Conservation (phyloP, 2,113 vertebrate species). For the Amphiprion ocellaris region DNA sequence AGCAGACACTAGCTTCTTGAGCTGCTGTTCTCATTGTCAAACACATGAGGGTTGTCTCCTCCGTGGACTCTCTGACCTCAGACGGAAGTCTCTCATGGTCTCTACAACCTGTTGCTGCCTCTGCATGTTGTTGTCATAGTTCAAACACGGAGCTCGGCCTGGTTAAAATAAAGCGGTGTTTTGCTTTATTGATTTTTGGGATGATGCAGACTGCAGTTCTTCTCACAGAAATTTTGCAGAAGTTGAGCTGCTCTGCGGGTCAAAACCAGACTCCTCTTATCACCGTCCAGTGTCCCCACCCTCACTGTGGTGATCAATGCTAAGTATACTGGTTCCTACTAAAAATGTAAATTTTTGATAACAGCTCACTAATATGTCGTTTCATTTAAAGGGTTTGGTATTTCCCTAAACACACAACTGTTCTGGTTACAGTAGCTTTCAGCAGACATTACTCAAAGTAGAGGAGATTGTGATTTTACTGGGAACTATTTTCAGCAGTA, state of each 20-base stretch:
- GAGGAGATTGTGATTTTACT: background rate
- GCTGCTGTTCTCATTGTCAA: background rate
- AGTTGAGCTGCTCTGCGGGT: too few relatives aligned
- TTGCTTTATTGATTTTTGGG: too few relatives aligned
- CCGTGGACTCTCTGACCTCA: slow-evolving; percentile 18
- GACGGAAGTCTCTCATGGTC: background rate
- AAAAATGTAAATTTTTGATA: background rate
- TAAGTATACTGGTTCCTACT: background rate
- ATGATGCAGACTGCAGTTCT: too few relatives aligned
- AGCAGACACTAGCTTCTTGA: background rate
- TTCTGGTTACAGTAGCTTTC: background rate
- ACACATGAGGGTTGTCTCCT: background rate
- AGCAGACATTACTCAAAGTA: background rate
- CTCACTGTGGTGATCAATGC: background rate
- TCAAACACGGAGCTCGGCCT: background rate
- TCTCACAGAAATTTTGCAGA: too few relatives aligned
- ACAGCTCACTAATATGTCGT: background rate
- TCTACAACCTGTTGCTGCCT: background rate
- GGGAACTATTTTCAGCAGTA: background rate
- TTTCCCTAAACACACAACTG: background rate
- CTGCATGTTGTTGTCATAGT: background rate
- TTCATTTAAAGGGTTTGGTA: background rate
- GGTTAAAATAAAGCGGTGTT: too few relatives aligned
- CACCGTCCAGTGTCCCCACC: too few relatives aligned
- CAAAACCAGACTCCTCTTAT: too few relatives aligned